A percentile compares a stretch with the other conserved stretches of the same genome.
Evolutionary conservation across 2,113 vertebrate genomes (phyloP).

Genomic region (Colaptes auratus): DNA sequence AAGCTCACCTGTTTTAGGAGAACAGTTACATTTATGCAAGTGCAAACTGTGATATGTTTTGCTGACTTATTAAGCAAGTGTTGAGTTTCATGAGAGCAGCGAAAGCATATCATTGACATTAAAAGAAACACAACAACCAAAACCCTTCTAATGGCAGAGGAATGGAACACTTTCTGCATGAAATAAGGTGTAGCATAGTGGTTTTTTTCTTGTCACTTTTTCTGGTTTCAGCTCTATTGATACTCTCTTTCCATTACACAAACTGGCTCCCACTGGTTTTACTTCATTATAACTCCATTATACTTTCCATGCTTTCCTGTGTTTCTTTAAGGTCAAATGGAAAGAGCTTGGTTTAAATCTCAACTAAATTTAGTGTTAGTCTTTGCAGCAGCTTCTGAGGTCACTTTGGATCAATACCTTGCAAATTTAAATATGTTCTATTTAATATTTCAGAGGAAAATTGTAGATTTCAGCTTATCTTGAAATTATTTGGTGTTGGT

Average conservation of each 20-base stretch:
- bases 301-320: background rate
- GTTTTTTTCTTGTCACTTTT: background rate
- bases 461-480: background rate
- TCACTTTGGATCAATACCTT: background rate
- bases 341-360: background rate
- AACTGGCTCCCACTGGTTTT: background rate
- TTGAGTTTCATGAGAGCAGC: background rate
- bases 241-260: background rate
- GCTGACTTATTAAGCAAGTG: background rate
- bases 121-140: background rate
- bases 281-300: background rate
- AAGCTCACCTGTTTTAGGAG: background rate
- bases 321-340: background rate
- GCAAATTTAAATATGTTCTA: background rate
- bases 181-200: background rate
- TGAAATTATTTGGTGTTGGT: background rate
- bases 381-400: background rate
- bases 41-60: background rate
- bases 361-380: background rate
- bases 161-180: background rate
- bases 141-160: background rate
- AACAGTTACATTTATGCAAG: background rate
- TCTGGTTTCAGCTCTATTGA: background rate
- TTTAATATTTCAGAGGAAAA: background rate
- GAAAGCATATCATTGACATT: background rate